Percentiles rank a stretch among this genome's conserved stretches.
These are phyloP conservation scores for Pseudomyrmex gracilis DNA, from an alignment of 1,140 invertebrate genomes.

Conservation along the genomic window DNA sequence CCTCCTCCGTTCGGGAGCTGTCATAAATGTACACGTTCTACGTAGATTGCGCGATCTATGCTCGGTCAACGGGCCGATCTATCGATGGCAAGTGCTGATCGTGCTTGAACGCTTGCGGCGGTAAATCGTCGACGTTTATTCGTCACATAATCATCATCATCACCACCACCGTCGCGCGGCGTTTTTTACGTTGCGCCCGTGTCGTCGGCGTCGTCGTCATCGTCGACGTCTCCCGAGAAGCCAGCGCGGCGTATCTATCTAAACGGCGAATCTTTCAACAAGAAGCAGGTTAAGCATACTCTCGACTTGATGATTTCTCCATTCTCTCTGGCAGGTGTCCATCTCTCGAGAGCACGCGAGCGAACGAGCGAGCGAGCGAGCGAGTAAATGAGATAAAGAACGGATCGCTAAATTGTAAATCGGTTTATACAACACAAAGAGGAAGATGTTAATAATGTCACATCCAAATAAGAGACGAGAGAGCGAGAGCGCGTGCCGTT, in stretches of 20 bases:
- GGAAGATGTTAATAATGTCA: conserved; percentile 18
- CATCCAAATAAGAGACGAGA: neutral
- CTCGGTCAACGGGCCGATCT: conserved; percentile 73
- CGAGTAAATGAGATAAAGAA: neutral
- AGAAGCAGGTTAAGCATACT: conserved; percentile 65
- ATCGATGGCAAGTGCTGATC: conserved; percentile 71
- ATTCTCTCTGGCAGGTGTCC: conserved; percentile 64
- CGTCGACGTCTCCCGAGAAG: neutral
- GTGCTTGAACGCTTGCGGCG: conserved; percentile 64
- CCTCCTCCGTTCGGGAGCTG: conserved; percentile 60
- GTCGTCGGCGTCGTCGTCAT: neutral
- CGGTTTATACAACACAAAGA: neutral
- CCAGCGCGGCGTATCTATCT: conserved; percentile 67
- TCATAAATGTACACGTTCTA: conserved; percentile 76
- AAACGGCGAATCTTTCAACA: conserved; percentile 61
- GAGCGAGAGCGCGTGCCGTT: neutral
- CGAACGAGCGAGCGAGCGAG: neutral
- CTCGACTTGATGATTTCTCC: conserved; percentile 22
- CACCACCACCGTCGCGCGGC: neutral
- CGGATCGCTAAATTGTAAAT: neutral
- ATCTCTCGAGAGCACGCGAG: conserved; percentile 16
- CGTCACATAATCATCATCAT: conserved; percentile 52
- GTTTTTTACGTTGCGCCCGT: neutral
- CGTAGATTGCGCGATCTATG: conserved; percentile 76
- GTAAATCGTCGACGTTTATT: conserved; percentile 66